A percentile compares a stretch with the other conserved stretches of the same genome.
These are phyloP conservation scores for Diphyllodes magnificus DNA, from an alignment of 2,113 vertebrate genomes.

Conservation along the genomic window DNA sequence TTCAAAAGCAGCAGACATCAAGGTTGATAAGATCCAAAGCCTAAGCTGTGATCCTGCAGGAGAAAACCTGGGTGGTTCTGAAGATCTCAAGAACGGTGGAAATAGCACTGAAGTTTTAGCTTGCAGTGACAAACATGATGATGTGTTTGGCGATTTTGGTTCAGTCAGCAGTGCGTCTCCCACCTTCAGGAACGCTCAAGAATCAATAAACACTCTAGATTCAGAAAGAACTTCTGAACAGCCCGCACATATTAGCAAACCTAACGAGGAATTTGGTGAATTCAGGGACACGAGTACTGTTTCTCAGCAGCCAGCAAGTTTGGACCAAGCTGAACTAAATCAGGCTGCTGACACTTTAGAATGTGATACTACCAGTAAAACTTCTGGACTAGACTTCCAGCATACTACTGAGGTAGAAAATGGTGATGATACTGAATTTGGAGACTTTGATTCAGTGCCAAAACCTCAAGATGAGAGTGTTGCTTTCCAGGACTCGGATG, in stretches of 20 bases:
- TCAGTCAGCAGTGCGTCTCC: slow-evolving; percentile 72
- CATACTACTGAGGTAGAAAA: slow-evolving; percentile 59
- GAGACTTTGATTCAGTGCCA: slow-evolving; percentile 72
- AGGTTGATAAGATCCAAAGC: slow-evolving; percentile 16
- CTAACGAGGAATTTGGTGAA: slow-evolving; percentile 70
- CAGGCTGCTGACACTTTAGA: slow-evolving; percentile 42
- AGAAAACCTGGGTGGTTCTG: slow-evolving; percentile 17
- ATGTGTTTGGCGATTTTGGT: slow-evolving; percentile 81
- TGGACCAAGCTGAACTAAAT: slow-evolving; percentile 52
- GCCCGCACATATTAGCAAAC: slow-evolving; percentile 43
- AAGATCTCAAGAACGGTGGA: slow-evolving; percentile 47
- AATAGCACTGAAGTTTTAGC: slow-evolving; percentile 60
- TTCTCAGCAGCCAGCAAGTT: slow-evolving; percentile 63
- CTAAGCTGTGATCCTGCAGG: slow-evolving; percentile 32
- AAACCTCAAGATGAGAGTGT: slow-evolving; percentile 62
- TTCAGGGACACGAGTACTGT: slow-evolving; percentile 64
- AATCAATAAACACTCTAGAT: slow-evolving; percentile 16
- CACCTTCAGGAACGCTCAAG: slow-evolving; percentile 48
- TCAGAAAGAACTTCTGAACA: slow-evolving; percentile 66
- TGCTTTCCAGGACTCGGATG: slow-evolving; percentile 82
- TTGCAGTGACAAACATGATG: slow-evolving; percentile 57
- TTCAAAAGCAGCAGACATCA: slow-evolving; percentile 22
- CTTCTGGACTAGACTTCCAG: slow-evolving; percentile 26
- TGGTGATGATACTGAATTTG: slow-evolving; percentile 65
- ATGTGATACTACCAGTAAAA: slow-evolving; percentile 28